Percentiles rank a stretch among this genome's conserved stretches.
Conservation (phyloP, 2,888 invertebrate genomes). For the Linnaemya tessellans region DNA sequence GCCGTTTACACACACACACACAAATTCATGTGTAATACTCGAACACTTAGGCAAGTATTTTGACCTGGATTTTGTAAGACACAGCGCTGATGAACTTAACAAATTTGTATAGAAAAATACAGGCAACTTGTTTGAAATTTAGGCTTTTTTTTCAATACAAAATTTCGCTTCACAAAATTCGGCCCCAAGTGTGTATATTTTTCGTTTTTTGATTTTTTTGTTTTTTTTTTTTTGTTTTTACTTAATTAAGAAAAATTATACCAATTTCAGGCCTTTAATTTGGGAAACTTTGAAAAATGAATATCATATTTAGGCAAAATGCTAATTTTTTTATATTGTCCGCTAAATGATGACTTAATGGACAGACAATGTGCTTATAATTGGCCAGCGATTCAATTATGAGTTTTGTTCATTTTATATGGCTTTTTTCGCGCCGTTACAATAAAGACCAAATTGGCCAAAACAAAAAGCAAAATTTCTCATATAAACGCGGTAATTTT, state of each 20-base stretch:
- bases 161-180: not conserved
- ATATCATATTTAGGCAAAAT: not conserved
- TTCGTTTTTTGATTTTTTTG: too few relatives aligned
- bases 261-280: not conserved
- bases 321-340: conserved; percentile 22
- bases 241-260: conserved; percentile 10
- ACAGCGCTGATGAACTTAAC: not conserved
- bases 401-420: conserved; percentile 10
- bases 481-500: conserved; percentile 59
- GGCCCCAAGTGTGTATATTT: not conserved
- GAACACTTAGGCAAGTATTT: not conserved
- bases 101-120: not conserved
- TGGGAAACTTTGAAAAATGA: not conserved
- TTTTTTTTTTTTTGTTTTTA: not conserved
- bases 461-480: conserved; percentile 33
- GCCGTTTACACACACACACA: not conserved
- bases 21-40: too few relatives aligned
- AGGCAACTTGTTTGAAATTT: not conserved
- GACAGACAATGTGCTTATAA: conserved; percentile 16
- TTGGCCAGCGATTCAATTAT: not conserved
- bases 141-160: too few relatives aligned
- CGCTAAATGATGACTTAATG: conserved; percentile 6
- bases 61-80: not conserved
- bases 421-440: conserved; percentile 40
- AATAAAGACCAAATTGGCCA: conserved; percentile 34